Percentiles rank a stretch among this genome's conserved stretches.
Conservation (phyloP, 2,888 invertebrate genomes). For the Apocheima hispidaria region DNA sequence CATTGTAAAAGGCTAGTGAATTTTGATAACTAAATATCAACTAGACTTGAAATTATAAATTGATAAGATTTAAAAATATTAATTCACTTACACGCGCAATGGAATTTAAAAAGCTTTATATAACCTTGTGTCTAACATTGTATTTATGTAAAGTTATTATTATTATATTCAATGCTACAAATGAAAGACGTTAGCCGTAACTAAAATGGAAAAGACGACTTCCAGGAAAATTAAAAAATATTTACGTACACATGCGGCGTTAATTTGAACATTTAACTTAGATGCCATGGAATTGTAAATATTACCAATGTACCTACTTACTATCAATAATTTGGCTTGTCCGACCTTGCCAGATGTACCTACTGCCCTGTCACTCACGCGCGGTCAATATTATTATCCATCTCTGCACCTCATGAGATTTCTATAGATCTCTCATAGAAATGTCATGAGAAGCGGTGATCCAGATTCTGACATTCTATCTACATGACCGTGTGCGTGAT, state of each 20-base stretch:
- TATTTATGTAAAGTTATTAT: conserved; percentile 14
- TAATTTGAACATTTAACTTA: background rate
- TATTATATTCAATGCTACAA: conserved; percentile 1
- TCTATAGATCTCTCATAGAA: too few relatives aligned
- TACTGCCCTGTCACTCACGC: background rate
- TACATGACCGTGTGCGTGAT: too few relatives aligned
- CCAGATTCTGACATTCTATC: too few relatives aligned
- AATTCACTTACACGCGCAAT: conserved; percentile 45
- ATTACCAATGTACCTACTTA: background rate
- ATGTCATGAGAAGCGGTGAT: too few relatives aligned
- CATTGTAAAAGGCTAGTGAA: conserved; percentile 85
- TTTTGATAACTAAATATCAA: conserved; percentile 83
- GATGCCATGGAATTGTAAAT: conserved; percentile 8
- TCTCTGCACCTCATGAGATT: background rate
- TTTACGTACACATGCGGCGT: background rate
- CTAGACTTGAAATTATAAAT: conserved; percentile 79
- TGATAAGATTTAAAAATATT: conserved; percentile 66
- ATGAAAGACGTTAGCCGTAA: background rate
- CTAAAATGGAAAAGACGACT: conserved; percentile 11
- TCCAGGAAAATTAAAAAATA: background rate
- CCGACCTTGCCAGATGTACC: too few relatives aligned
- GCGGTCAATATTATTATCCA: background rate
- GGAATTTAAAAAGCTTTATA: conserved; percentile 40
- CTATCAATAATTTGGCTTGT: background rate
- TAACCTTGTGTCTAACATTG: conserved; percentile 25